These are phyloP conservation scores for Diachasmimorpha longicaudata DNA, from an alignment of 1,140 invertebrate species.

Conservation along the genomic window DNA sequence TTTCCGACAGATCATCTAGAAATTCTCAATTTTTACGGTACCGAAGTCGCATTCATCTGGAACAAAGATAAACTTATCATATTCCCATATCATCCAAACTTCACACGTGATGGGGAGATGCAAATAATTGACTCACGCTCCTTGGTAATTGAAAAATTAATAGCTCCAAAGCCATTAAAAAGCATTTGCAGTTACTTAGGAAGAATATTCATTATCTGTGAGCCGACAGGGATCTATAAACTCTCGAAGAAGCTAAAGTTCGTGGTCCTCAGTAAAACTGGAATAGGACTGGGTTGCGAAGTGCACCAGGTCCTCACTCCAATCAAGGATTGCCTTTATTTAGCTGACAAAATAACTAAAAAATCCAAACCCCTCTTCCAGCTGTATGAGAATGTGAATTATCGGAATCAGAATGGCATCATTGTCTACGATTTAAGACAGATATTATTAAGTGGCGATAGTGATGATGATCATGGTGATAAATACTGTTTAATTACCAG, in stretches of 20 bases:
- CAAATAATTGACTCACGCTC: neutral
- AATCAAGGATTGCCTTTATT: conserved; percentile 23
- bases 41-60: conserved; percentile 46
- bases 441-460: conserved; percentile 3
- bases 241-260: conserved; percentile 37
- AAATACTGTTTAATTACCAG: conserved; percentile 41
- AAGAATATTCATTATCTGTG: conserved; percentile 47
- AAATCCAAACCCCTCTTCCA: conserved; percentile 23
- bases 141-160: conserved; percentile 23
- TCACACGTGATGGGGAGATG: neutral
- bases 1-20: conserved; percentile 37
- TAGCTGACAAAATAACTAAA: conserved; percentile 44
- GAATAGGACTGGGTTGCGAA: conserved; percentile 38
- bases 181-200: conserved; percentile 38
- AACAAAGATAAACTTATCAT: conserved; percentile 33
- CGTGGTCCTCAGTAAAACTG: conserved; percentile 38
- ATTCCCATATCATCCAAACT: conserved; percentile 34
- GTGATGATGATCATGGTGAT: neutral
- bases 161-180: conserved; percentile 41
- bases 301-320: conserved; percentile 32
- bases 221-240: conserved; percentile 47
- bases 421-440: conserved; percentile 26
- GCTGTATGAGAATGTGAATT: neutral
- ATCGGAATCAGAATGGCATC: neutral
- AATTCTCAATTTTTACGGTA: conserved; percentile 42